phyloP scores from a whole-genome alignment of 2,113 vertebrate genomes.

The Macrotis lagotis region DNA sequence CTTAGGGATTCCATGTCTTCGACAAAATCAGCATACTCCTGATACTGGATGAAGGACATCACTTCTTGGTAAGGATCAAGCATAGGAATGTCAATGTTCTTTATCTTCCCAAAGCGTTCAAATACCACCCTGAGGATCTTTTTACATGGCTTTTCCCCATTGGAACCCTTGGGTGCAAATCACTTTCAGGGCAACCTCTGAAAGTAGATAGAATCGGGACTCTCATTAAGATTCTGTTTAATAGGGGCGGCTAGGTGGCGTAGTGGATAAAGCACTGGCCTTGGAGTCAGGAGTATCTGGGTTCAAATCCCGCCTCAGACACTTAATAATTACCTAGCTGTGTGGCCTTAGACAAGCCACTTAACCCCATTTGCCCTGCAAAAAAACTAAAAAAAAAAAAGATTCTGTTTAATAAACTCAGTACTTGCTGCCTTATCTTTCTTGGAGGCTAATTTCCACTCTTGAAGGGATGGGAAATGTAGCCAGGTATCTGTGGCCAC shows the following conservation, averaged over 20 bases:
- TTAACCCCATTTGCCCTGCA: no score
- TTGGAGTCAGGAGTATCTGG: no score
- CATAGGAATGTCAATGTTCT: slow-evolving; percentile 83
- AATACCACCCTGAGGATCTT: slow-evolving; percentile 81
- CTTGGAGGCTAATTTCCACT: slow-evolving; percentile 72
- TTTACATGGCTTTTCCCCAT: slow-evolving; percentile 80
- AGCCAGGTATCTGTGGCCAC: slow-evolving; percentile 68
- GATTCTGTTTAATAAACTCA: slow-evolving; percentile 56
- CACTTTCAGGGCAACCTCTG: slow-evolving; percentile 84
- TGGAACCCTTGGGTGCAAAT: slow-evolving; percentile 80
- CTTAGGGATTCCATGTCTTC: slow-evolving; percentile 80
- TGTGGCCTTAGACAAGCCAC: no score
- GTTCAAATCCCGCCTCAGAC: no score
- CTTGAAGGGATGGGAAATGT: slow-evolving; percentile 62
- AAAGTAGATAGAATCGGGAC: slow-evolving; percentile 77
- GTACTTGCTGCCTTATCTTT: slow-evolving; percentile 35
- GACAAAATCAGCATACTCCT: slow-evolving; percentile 76
- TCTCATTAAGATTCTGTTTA: slow-evolving; percentile 54
- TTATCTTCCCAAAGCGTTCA: slow-evolving; percentile 82
- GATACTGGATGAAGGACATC: slow-evolving; percentile 81
- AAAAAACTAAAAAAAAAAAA: no score
- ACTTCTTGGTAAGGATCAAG: slow-evolving; percentile 84
- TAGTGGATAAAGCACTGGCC: no score
- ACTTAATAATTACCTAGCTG: no score
- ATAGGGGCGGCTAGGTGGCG: no score